Evolutionary conservation across 2,113 vertebrate species (phyloP), one percentile per base, ranked within the genome.

Genomic region (Oncorhynchus kisutch): DNA sequence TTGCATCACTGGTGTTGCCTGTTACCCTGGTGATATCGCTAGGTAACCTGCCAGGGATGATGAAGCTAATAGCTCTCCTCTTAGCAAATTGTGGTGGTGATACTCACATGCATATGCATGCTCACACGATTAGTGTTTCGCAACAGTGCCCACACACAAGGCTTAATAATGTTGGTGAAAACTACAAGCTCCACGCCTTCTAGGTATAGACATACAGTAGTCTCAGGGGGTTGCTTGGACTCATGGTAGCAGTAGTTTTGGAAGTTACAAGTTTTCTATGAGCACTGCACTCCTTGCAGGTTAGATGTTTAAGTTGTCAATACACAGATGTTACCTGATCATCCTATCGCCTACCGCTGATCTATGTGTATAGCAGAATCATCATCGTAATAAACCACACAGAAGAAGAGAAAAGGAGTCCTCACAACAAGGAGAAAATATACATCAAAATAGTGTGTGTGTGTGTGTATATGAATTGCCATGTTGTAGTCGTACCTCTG

Each of bases 261-360:
- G 39, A 45, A 45, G 39, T 45, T 45, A 45, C 39, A 45, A 0
- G 1, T 45, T 45, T 45, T 45, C 8, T 45, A 3, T 45, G 39
- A 45, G 39, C 31, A 74, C 71, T 77, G 80, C 83, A 88, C 86
- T 65, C 67, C 77, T 79, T 71, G 57, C 75, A 59, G 76, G 79
- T 87, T 88, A 86, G 83, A 85, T 82, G 73, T 71, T 78, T 90
- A 70, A 86, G 82, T 82, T 68, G 76, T 45, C 39, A 86, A 80
- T 91, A 92, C 79, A 90, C 87, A 82, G 78, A 64, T 86, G 89
- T 97, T 99, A 99, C 97, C 97, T 99, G 94, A 96, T 98, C 95
- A 99, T 97, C 93, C 97, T 99, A 97, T 98, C 97, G 94, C 96
- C 96, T 96, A 99, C 92, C 88, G 97, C 94, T 90, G 97, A 96